Evolutionary conservation across 2,888 invertebrate genomes (phyloP), one percentile per base, ranked within the genome.

Genomic region (Andrena bicolor): DNA sequence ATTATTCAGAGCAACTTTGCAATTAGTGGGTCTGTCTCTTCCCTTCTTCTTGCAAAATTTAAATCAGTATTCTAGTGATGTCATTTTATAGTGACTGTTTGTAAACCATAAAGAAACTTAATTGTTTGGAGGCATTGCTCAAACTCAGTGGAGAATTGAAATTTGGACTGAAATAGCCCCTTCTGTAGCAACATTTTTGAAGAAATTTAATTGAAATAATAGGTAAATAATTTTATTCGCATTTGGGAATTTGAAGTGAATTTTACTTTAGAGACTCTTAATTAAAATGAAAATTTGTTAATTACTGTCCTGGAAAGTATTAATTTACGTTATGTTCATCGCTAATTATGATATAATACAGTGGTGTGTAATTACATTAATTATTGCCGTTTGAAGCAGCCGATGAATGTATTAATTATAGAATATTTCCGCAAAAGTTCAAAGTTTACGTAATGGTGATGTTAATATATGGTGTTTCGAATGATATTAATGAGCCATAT

Each of bases 371-470:
- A 20, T 66, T 49, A 32, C 41, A 60, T 74, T 60, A 66, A 60
- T 66, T 48, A 65, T 74, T 58, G 32, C 10, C 10, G 13, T 3
- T 10, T 8, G 0, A 8, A 6, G 35, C 35, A 20, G 0, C 26
- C 20, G 13, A 8, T 10, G 30, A 2, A 20, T 32, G 20, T 76
- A 64, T 76, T 58, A 66, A 74, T 66, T 63, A 51, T 10, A 53
- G 6, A 13, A 4, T n/a, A 49, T 26, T 56, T 23, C 53, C 8
- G 53, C 20, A n/a, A 56, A 56, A 56, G 10, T 26, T 56, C 23
- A 23, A 23, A 26, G 26, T 8, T 26, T 23, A 51, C 10, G 56
- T 56, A 23, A 41, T 41, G 41, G 5, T 41, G 26, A 56, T 56
- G 10, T 56, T 23, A 26, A 16, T 16, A 5, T 41, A 41, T 41